These are phyloP conservation scores for Forbesichthys papilliferus DNA, from an alignment of 2,113 vertebrate genomes.

Conservation along the genomic window DNA sequence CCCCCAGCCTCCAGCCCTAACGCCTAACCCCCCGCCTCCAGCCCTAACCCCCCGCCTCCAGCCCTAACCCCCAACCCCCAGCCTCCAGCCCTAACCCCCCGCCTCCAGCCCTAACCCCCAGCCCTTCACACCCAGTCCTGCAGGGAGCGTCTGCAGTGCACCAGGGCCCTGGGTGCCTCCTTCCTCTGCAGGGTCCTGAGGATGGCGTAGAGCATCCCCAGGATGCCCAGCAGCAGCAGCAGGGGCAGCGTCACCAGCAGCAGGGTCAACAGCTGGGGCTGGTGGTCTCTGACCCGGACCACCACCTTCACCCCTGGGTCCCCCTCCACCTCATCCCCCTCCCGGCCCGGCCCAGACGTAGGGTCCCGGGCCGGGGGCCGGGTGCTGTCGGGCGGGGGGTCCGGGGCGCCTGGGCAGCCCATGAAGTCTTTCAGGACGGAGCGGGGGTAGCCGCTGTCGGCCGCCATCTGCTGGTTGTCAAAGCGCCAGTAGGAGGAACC, in stretches of 20 bases:
- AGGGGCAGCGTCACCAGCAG: slow-evolving; percentile 87
- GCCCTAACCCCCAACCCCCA: too few species aligned
- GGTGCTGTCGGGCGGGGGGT: slow-evolving; percentile 52
- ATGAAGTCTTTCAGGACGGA: slow-evolving; percentile 96
- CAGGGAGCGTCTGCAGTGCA: slow-evolving; percentile 97
- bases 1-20: not conserved
- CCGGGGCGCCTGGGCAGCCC: slow-evolving; percentile 85
- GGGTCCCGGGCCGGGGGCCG: slow-evolving; percentile 54
- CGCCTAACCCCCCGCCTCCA: slow-evolving; percentile 86
- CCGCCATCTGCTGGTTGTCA: slow-evolving; percentile 84
- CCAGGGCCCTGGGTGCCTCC: slow-evolving; percentile 85
- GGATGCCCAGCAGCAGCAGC: slow-evolving; percentile 87
- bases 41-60: not conserved
- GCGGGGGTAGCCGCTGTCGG: slow-evolving; percentile 90
- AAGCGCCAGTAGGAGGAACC: slow-evolving; percentile 95
- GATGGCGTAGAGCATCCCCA: slow-evolving; percentile 87
- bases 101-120: not conserved
- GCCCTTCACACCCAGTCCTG: slow-evolving; percentile 93
- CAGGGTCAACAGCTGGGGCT: slow-evolving; percentile 84
- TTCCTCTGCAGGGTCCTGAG: slow-evolving; percentile 93
- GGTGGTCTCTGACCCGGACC: slow-evolving; percentile 84
- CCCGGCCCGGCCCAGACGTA: not conserved
- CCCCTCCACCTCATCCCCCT: slow-evolving; percentile 31
- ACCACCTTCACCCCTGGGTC: slow-evolving; percentile 84
- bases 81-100: too few species aligned